These are phyloP conservation scores for Limnodromus scolopaceus DNA, from an alignment of 2,797 vertebrate genomes.

Conservation along the genomic window DNA sequence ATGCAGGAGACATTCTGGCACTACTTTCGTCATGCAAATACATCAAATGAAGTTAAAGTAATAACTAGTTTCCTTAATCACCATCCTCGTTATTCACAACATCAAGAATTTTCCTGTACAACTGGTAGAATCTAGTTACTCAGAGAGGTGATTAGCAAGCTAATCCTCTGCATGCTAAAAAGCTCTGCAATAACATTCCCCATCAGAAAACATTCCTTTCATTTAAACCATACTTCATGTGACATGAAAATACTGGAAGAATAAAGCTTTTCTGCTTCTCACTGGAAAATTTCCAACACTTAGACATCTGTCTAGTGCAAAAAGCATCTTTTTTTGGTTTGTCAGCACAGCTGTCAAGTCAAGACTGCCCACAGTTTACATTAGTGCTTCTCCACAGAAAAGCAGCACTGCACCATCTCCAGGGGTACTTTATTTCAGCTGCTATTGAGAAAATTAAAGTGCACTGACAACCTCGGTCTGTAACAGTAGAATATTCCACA, in stretches of 20 bases:
- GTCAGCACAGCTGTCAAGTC: slow-evolving; percentile 68
- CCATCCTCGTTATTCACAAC: neutral
- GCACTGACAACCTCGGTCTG: neutral
- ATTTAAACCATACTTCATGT: slow-evolving; percentile 58
- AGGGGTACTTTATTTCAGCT: neutral
- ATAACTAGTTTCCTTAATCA: slow-evolving; percentile 37
- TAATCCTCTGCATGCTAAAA: slow-evolving; percentile 61
- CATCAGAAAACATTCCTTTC: slow-evolving; percentile 58
- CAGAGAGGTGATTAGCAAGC: slow-evolving; percentile 50
- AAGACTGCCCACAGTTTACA: slow-evolving; percentile 58
- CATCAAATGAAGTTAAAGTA: slow-evolving; percentile 30
- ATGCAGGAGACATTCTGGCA: slow-evolving; percentile 18
- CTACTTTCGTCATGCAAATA: neutral
- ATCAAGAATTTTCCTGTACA: slow-evolving; percentile 40
- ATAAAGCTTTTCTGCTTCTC: slow-evolving; percentile 60
- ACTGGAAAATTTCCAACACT: slow-evolving; percentile 53
- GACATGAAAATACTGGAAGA: slow-evolving; percentile 57
- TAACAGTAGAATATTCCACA: neutral
- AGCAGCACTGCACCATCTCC: neutral
- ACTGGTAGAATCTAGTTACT: slow-evolving; percentile 61
- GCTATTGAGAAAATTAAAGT: neutral
- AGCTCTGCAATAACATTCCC: slow-evolving; percentile 43
- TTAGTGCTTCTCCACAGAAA: slow-evolving; percentile 7
- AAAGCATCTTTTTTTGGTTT: slow-evolving; percentile 59
- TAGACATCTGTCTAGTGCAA: slow-evolving; percentile 60